Base-by-base conservation (phyloP, 2,888 invertebrate genomes). In the Yponomeuta evonymella region DNA sequence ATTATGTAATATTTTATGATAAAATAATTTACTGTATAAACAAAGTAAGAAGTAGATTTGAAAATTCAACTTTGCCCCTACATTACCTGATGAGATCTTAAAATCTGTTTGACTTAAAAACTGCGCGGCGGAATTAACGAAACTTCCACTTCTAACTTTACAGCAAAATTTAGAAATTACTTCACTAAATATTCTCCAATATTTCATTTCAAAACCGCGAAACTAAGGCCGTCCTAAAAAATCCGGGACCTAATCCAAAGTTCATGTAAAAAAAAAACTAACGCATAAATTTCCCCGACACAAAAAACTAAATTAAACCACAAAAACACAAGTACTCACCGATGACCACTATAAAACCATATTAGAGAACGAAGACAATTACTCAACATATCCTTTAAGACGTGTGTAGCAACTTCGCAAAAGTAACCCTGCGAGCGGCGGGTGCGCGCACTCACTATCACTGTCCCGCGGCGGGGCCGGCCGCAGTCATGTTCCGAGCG, bases 311-410 rank as follows among this genome's bases (percentile, higher is more conserved):
- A 30, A 29, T 3, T 30, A 29, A 5, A 43, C 43, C 8, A 8
- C 6, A 15, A 67, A 67, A 64, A 15, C 63, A 29, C 36, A 36
- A 48, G 33, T 67, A 89, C 91, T 90, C 79, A 91, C 91, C 90
- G 89, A 88, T 86, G 85, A 83, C 89, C 90, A 91, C 90, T 90
- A 90, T 89, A 90, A 90, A 84, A 87, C 86, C 87, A 87, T 82
- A 88, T 80, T 58, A 58, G 51, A 58, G 51, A 58, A 58, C 51
- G 83, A 76, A 74, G 77, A 78, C 81, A 88, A 89, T 89, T 82
- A 88, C 82, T 86, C 82, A 82, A 80, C 79, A 86, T 86, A 74
- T 74, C 78, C 77, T 65, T 65, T 65, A 33, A 65, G 12, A 65
- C 65, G 29, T 11, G 65, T 65, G 30, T 30, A 8, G 70, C 12